Evolutionary conservation across 2,888 invertebrate genomes (phyloP).

Genomic region (Drosophila differens): DNA sequence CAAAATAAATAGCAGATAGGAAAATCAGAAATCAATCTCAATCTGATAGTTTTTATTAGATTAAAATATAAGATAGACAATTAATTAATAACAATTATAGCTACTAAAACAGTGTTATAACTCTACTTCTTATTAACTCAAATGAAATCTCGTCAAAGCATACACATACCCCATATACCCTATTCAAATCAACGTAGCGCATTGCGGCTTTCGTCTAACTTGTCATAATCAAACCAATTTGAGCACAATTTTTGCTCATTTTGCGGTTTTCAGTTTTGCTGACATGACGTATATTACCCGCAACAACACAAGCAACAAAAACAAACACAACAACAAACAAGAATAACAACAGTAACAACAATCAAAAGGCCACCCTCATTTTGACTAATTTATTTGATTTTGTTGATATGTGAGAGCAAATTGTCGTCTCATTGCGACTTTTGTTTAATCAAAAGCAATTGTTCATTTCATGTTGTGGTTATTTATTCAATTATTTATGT

Average conservation of each 20-base stretch:
- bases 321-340: constrained; percentile 26
- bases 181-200: constrained; percentile 17
- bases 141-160: too few relatives aligned
- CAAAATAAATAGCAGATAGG: neutral
- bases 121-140: accelerated
- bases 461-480: constrained; percentile 73
- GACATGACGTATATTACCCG: constrained; percentile 23
- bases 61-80: neutral
- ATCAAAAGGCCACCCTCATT: constrained; percentile 75
- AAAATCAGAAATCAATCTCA: neutral
- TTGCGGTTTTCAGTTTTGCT: constrained; percentile 50
- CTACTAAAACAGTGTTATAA: neutral
- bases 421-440: constrained; percentile 66
- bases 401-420: constrained; percentile 59
- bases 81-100: neutral
- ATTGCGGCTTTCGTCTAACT: constrained; percentile 34
- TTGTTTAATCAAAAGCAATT: constrained; percentile 83
- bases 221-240: constrained; percentile 36
- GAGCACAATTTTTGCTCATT: constrained; percentile 58
- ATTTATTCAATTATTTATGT: constrained; percentile 40
- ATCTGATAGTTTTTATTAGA: accelerated
- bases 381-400: constrained; percentile 77
- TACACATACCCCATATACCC: neutral
- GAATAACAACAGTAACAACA: constrained; percentile 26
- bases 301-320: constrained; percentile 22